Conservation (phyloP, 1,140 invertebrate species). For the Drosophila malerkotliana region DNA sequence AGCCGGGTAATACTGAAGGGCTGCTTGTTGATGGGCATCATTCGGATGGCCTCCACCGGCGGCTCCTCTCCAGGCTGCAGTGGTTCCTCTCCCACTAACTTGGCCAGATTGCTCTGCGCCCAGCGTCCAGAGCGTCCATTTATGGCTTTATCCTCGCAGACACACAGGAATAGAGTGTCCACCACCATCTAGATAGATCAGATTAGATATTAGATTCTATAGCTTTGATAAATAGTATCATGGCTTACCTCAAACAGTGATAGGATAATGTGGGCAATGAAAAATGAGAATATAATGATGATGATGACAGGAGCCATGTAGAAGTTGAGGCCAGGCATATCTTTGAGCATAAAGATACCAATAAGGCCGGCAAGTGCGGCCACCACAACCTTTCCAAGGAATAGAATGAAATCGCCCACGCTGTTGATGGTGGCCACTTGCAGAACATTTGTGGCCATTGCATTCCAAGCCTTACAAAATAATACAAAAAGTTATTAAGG, state of each 20-base stretch:
- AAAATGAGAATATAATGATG: conserved; percentile 95
- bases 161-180: conserved; percentile 96
- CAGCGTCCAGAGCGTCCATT: conserved; percentile 87
- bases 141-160: conserved; percentile 92
- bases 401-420: conserved; percentile 96
- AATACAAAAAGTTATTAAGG: conserved; percentile 14
- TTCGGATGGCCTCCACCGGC: conserved; percentile 76
- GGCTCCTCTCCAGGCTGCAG: conserved; percentile 77
- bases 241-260: conserved; percentile 94
- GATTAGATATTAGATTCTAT: not conserved
- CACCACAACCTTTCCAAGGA: conserved; percentile 94
- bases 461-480: conserved; percentile 90
- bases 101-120: conserved; percentile 87
- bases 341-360: conserved; percentile 90
- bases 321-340: conserved; percentile 89
- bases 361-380: conserved; percentile 90
- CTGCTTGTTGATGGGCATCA: conserved; percentile 83
- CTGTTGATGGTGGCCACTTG: conserved; percentile 96
- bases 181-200: conserved; percentile 92
- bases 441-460: conserved; percentile 92
- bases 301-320: conserved; percentile 94
- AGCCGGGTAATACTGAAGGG: conserved; percentile 78
- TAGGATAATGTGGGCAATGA: conserved; percentile 96
- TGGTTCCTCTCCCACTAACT: conserved; percentile 85
- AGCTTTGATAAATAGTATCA: not conserved